These are phyloP conservation scores for Ruditapes philippinarum DNA, from an alignment of 1,140 invertebrate species.

Conservation along the genomic window DNA sequence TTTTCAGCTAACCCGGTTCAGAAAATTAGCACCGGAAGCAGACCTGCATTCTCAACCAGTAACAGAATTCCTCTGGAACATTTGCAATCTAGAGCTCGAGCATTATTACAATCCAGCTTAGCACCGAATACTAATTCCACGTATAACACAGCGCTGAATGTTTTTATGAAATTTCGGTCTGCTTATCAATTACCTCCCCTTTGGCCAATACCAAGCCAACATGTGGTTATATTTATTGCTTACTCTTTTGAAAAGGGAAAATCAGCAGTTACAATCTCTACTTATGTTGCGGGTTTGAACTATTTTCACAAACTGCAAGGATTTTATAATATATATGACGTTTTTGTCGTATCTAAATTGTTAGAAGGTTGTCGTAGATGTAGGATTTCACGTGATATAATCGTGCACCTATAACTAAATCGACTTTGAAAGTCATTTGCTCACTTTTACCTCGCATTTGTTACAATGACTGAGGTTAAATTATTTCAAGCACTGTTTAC, in stretches of 20 bases:
- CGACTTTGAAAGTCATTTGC: too few relatives aligned
- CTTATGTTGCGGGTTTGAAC: too few relatives aligned
- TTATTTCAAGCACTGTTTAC: constrained; percentile 27
- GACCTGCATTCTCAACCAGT: background rate
- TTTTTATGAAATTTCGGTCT: background rate
- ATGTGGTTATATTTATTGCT: constrained; percentile 18
- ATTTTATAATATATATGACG: too few relatives aligned
- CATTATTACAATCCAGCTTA: background rate
- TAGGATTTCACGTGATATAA: too few relatives aligned
- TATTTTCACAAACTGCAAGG: constrained; percentile 38
- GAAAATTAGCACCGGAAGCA: constrained; percentile 44
- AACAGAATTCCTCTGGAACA: constrained; percentile 20
- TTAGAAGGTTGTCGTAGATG: too few relatives aligned
- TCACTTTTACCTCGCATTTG: background rate
- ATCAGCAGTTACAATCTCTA: background rate
- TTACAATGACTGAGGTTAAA: background rate
- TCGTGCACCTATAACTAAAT: background rate
- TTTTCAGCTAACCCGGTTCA: constrained; percentile 1
- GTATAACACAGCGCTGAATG: constrained; percentile 5
- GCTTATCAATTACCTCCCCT: too few relatives aligned
- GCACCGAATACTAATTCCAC: background rate
- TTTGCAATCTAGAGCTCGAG: background rate
- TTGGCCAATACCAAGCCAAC: background rate
- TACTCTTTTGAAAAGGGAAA: constrained; percentile 23
- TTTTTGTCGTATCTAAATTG: too few relatives aligned